These are phyloP conservation scores for Donacobius atricapilla DNA, from an alignment of 2,113 vertebrate species.

Conservation along the genomic window DNA sequence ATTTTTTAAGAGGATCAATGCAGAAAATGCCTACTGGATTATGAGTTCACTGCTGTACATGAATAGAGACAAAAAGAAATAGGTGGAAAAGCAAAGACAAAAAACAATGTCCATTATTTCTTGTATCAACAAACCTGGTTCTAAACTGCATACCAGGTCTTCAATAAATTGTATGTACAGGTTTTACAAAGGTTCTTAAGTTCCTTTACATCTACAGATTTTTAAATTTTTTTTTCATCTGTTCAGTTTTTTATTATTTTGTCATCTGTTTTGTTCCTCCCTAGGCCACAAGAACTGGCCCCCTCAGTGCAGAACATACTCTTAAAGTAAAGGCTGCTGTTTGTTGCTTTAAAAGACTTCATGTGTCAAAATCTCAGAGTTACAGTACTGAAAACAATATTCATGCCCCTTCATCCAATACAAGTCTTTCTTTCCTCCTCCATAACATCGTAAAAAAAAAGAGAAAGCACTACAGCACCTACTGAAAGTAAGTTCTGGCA, in stretches of 20 bases:
- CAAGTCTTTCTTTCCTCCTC: neutral
- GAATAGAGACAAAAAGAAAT: neutral
- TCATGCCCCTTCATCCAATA: neutral
- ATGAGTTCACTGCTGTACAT: neutral
- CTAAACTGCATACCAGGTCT: neutral
- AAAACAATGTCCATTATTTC: neutral
- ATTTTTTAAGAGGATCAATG: constrained; percentile 51
- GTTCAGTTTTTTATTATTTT: neutral
- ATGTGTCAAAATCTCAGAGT: neutral
- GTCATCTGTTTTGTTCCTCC: neutral
- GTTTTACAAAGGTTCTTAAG: neutral
- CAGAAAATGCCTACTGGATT: constrained; percentile 37
- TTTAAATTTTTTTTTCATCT: neutral
- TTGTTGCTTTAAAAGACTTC: neutral
- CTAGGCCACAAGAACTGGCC: neutral
- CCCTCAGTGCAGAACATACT: neutral
- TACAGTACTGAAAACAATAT: neutral
- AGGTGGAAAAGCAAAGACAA: neutral
- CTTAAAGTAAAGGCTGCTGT: neutral
- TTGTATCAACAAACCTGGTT: neutral
- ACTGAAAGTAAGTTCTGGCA: neutral
- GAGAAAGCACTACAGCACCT: neutral
- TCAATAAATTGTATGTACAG: neutral
- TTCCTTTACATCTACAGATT: neutral
- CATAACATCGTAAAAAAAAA: too few relatives aligned